Evolutionary conservation across 2,888 invertebrate species (phyloP).

Genomic region (Brachylomia viminalis): DNA sequence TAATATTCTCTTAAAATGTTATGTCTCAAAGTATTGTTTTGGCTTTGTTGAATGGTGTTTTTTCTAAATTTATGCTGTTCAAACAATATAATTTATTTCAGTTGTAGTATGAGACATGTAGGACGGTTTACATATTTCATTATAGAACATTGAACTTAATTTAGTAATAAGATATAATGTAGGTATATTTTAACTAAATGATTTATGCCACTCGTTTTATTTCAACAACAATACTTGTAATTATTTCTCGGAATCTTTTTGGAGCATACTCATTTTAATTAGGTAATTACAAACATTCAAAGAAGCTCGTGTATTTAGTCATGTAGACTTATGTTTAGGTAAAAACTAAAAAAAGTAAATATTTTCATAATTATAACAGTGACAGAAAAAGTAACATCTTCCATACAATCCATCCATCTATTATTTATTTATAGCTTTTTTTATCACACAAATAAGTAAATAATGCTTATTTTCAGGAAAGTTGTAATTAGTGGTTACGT

Average conservation of each 20-base stretch:
- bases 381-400: too few relatives aligned
- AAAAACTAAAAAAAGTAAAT: background rate
- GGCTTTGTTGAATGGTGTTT: too few relatives aligned
- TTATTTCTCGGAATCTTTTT: constrained; percentile 9
- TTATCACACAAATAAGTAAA: too few relatives aligned
- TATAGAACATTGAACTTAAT: background rate
- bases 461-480: background rate
- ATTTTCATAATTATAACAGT: too few relatives aligned
- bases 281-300: constrained; percentile 12
- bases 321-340: constrained; percentile 5
- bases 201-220: constrained; percentile 2
- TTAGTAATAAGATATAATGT: constrained; percentile 1
- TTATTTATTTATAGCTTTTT: too few relatives aligned
- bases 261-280: constrained; percentile 5
- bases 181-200: background rate
- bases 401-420: too few relatives aligned
- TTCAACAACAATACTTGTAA: constrained; percentile 9
- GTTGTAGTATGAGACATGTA: background rate
- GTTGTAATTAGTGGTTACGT: too few relatives aligned
- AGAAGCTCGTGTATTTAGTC: background rate
- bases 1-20: constrained; percentile 1
- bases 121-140: background rate
- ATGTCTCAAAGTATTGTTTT: too few relatives aligned
- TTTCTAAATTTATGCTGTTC: too few relatives aligned
- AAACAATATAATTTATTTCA: background rate